These are phyloP conservation scores for Nysson spinosus DNA, from an alignment of 2,888 invertebrate species.

Conservation along the genomic window DNA sequence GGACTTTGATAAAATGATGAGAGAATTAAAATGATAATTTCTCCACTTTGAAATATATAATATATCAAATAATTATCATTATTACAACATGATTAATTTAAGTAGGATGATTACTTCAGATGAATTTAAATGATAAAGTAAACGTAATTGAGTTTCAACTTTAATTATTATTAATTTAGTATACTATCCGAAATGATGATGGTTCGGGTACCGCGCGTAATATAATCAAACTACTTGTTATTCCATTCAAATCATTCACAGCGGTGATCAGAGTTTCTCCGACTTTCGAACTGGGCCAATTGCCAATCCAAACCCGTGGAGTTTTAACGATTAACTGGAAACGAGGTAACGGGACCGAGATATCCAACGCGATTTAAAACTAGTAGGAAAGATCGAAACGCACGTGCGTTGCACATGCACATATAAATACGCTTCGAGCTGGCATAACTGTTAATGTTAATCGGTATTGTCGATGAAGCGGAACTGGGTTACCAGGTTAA, in stretches of 20 bases:
- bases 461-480: conserved; percentile 57
- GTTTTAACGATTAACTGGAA: conserved; percentile 8
- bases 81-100: no score
- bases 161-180: no score
- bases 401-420: conserved; percentile 23
- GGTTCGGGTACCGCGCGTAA: no score
- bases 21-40: no score
- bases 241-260: conserved; percentile 6
- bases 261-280: conserved; percentile 6
- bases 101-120: no score
- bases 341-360: conserved; percentile 37
- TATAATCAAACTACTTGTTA: conserved; percentile 3
- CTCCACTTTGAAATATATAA: no score
- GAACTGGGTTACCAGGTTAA: conserved; percentile 63
- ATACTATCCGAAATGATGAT: no score
- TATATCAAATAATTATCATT: no score
- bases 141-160: no score
- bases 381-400: conserved; percentile 12
- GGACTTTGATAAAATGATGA: no score
- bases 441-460: conserved; percentile 67
- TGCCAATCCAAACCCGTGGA: conserved; percentile 21
- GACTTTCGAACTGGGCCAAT: conserved; percentile 36
- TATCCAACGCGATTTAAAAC: conserved; percentile 15
- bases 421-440: conserved; percentile 5
- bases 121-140: no score